Evolutionary conservation across 2,797 vertebrate genomes (phyloP), one percentile per base, ranked within the genome.

Genomic region (Meda fulgida): DNA sequence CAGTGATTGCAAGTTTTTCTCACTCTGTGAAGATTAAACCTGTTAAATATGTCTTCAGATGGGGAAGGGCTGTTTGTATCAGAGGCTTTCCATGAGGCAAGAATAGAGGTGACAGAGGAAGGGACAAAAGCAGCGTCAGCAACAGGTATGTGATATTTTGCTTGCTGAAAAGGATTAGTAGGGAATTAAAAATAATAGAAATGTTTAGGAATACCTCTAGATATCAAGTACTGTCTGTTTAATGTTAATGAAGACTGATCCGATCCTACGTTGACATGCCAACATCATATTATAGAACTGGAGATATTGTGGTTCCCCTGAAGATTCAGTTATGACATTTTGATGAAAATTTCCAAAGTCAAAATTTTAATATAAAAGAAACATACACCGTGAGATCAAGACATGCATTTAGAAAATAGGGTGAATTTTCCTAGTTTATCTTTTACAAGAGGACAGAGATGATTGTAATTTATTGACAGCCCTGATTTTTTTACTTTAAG

Each of bases 61-160:
- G 94, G 96, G 81, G 94, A 95, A 23, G 93, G 91, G 23, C 94
- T 98, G 81, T 97, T 97, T 21, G 93, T 98, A 92, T 97, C 97
- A 16, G 96, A 97, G 83, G 96, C 94, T 9, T 94, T 96, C 81
- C 97, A 98, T 87, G 96, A 96, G 88, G 96, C 96, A 81, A 94
- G 94, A 83, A 96, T 96, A 87, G 96, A 97, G 90, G 96, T 97
- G 86, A 94, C 95, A 46, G 96, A 99, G 89, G 95, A 96, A 1
- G 97, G 97, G 7, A 96, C 96, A 0, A 96, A 94, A 78, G 96
- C 96, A 34, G 94, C 96, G 73, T 96, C 96, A 83, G 93, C 94
- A 60, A 97, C 98, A 93, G 96, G 97, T 97, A 67, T 89, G 43
- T 0, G 8, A 53, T 7, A 23, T 21, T 48, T 69, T 48, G 13